Conservation (phyloP, 2,888 invertebrate genomes). For the Acanthococcus lagerstroemiae region DNA sequence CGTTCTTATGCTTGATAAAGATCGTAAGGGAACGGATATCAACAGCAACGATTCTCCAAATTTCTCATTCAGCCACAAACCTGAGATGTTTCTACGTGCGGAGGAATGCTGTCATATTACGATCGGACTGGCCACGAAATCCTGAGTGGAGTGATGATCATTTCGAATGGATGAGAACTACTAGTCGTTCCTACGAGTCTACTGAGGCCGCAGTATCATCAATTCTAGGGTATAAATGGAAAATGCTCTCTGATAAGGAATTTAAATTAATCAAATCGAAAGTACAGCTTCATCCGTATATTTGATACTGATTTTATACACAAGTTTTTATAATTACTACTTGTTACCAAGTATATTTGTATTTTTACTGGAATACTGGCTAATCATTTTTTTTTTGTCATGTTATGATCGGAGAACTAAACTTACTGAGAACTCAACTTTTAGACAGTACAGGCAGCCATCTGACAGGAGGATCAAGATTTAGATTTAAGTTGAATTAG, state of each 20-base stretch:
- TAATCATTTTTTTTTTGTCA: too few species aligned
- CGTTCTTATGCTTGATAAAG: slow-evolving; percentile 42
- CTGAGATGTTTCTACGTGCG: slow-evolving; percentile 55
- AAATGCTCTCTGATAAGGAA: slow-evolving; percentile 54
- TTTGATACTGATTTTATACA: too few species aligned
- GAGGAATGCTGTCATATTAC: slow-evolving; percentile 58
- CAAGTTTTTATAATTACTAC: too few species aligned
- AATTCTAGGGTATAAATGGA: slow-evolving; percentile 58
- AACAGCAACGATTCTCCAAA: slow-evolving; percentile 60
- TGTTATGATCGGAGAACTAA: too few species aligned
- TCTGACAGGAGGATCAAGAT: too few species aligned
- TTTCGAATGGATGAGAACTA: slow-evolving; percentile 53
- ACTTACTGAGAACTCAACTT: too few species aligned
- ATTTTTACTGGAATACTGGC: too few species aligned
- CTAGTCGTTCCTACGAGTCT: slow-evolving; percentile 52
- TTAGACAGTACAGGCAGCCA: too few species aligned
- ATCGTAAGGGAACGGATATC: slow-evolving; percentile 65
- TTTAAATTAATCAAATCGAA: slow-evolving; percentile 43
- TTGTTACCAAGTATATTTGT: too few species aligned
- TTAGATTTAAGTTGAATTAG: too few species aligned
- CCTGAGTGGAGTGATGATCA: slow-evolving; percentile 59
- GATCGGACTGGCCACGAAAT: slow-evolving; percentile 56
- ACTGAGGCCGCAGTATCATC: slow-evolving; percentile 59
- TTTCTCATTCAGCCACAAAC: slow-evolving; percentile 50
- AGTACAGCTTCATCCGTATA: neutral